These are phyloP conservation scores for Crepidodera aurea DNA, from an alignment of 2,888 invertebrate species.

Conservation along the genomic window DNA sequence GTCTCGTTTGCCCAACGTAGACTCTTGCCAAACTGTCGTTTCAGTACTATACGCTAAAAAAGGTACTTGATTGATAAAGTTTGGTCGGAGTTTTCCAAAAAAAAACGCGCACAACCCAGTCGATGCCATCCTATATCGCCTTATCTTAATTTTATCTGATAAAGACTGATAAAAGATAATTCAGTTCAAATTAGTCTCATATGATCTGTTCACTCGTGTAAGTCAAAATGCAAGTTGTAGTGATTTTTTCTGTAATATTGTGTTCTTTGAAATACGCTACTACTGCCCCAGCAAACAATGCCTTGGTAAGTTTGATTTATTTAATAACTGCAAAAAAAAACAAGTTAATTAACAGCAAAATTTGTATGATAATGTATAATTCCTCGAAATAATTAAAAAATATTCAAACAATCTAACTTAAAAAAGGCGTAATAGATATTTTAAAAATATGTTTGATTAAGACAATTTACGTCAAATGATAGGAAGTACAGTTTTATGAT, in stretches of 20 bases:
- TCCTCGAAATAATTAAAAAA: no score
- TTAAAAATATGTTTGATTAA: no score
- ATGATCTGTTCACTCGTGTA: conserved; percentile 7
- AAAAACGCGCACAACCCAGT: background rate
- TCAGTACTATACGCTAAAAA: conserved; percentile 35
- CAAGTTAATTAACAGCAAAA: background rate
- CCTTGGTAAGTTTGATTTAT: conserved; percentile 37
- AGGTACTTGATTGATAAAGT: conserved; percentile 37
- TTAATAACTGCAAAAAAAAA: conserved; percentile 1
- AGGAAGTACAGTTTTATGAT: no score
- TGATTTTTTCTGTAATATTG: conserved; percentile 32
- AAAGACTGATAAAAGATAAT: conserved; percentile 12
- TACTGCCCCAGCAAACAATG: conserved; percentile 37
- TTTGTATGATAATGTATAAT: background rate
- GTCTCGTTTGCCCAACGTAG: conserved; percentile 20
- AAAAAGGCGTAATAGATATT: no score
- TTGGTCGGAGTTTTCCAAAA: conserved; percentile 33
- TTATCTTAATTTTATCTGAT: conserved; percentile 15
- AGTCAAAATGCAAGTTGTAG: conserved; percentile 35
- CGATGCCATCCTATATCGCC: background rate
- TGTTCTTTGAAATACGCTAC: conserved; percentile 29
- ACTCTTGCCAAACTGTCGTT: conserved; percentile 37
- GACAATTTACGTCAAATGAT: no score
- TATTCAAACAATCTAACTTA: no score
- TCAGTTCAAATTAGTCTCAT: conserved; percentile 4